Evolutionary conservation across 1,140 invertebrate genomes (phyloP).

Genomic region (Potamilus streckersoni): DNA sequence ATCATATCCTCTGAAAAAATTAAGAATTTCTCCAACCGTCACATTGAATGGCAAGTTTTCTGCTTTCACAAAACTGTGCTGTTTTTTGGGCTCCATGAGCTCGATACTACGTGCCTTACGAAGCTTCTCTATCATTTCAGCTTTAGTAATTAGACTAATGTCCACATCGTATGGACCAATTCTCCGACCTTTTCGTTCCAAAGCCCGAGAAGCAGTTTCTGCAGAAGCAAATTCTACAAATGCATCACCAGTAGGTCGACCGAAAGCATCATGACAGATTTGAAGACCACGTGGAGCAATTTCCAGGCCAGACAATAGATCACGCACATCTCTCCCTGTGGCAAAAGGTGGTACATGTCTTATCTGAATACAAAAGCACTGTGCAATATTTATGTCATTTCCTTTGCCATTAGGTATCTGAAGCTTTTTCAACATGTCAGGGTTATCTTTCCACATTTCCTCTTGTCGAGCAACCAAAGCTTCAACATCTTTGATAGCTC

Average conservation of each 20-base stretch:
- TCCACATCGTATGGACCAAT: slow-evolving; percentile 69
- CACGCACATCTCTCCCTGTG: slow-evolving; percentile 13
- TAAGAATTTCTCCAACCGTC: slow-evolving; percentile 85
- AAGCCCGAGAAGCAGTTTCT: slow-evolving; percentile 77
- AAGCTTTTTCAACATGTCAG: neutral
- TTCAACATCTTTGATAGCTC: slow-evolving; percentile 36
- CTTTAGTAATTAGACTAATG: slow-evolving; percentile 76
- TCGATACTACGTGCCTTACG: slow-evolving; percentile 24
- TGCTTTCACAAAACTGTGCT: slow-evolving; percentile 34
- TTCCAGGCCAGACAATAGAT: slow-evolving; percentile 23
- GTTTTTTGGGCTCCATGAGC: slow-evolving; percentile 23
- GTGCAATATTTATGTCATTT: neutral
- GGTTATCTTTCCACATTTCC: neutral
- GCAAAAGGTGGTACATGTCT: slow-evolving; percentile 16
- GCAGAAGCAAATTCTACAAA: slow-evolving; percentile 84
- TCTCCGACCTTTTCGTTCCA: slow-evolving; percentile 42
- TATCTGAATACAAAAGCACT: slow-evolving; percentile 9
- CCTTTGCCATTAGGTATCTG: neutral
- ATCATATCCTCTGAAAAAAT: slow-evolving; percentile 77
- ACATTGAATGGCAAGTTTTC: slow-evolving; percentile 89
- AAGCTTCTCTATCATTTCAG: slow-evolving; percentile 68
- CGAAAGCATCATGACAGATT: slow-evolving; percentile 28
- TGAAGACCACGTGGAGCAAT: slow-evolving; percentile 18
- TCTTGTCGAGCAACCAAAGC: slow-evolving; percentile 2
- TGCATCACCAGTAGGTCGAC: slow-evolving; percentile 75